A percentile compares a stretch with the other conserved stretches of the same genome.
Evolutionary conservation across 2,888 invertebrate species (phyloP).

Genomic region (Baronia brevicornis): DNA sequence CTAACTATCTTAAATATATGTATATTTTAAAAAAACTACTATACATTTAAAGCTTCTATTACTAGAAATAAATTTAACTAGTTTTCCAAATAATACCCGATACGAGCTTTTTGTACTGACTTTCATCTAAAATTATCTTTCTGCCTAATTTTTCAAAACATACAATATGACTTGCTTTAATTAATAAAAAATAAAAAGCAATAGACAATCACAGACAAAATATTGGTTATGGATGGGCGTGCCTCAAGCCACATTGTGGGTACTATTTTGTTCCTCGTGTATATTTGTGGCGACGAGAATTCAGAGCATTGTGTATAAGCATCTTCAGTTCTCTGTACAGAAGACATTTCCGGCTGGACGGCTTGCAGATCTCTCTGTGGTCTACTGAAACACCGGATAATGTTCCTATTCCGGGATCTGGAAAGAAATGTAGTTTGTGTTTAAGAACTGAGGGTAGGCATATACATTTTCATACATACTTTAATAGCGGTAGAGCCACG

Average conservation of each 20-base stretch:
- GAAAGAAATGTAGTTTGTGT: conserved; percentile 15
- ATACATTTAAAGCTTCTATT: too few relatives aligned
- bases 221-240: conserved; percentile 5
- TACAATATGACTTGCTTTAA: not conserved
- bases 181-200: conserved; percentile 3
- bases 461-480: too few relatives aligned
- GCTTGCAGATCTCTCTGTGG: conserved; percentile 92
- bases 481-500: too few relatives aligned
- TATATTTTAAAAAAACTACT: too few relatives aligned
- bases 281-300: conserved; percentile 10
- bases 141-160: not conserved
- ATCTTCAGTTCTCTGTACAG: conserved; percentile 80
- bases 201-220: conserved; percentile 12
- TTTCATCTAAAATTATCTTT: too few relatives aligned
- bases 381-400: conserved; percentile 84
- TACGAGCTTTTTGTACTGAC: too few relatives aligned
- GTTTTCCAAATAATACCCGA: too few relatives aligned
- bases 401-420: conserved; percentile 88
- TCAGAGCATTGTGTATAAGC: conserved; percentile 65
- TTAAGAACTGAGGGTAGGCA: not conserved
- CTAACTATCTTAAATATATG: too few relatives aligned
- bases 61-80: too few relatives aligned
- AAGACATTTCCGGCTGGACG: conserved; percentile 80
- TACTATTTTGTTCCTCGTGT: not conserved
- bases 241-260: conserved; percentile 2